Evolutionary conservation across 2,888 invertebrate genomes (phyloP).

Genomic region (Drosophila melanosoma): DNA sequence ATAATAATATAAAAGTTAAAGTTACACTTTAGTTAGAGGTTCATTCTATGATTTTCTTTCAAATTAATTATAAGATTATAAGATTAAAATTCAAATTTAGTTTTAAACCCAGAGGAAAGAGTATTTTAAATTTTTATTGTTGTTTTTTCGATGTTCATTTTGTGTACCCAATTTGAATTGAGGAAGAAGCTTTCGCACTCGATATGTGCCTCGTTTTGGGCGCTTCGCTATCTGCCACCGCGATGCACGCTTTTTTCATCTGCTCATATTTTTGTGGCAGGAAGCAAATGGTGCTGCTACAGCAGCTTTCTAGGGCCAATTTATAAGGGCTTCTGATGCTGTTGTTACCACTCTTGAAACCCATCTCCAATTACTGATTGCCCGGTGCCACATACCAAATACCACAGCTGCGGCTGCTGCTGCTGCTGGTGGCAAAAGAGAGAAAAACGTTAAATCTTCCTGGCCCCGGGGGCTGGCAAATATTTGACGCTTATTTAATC

Average conservation of each 20-base stretch:
- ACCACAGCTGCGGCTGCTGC: slow-evolving; percentile 3
- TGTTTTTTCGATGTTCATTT: too few species aligned
- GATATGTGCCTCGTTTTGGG: slow-evolving; percentile 35
- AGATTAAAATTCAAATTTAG: not conserved
- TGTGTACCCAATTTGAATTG: slow-evolving; percentile 20
- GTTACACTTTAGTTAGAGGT: not conserved
- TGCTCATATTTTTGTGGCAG: slow-evolving; percentile 59
- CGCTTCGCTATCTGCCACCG: slow-evolving; percentile 58
- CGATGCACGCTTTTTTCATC: slow-evolving; percentile 68
- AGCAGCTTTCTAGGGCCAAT: slow-evolving; percentile 40
- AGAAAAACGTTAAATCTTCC: slow-evolving; percentile 31
- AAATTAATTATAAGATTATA: not conserved
- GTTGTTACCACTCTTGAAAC: slow-evolving; percentile 33
- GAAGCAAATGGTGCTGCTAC: slow-evolving; percentile 34
- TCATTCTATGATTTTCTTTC: not conserved
- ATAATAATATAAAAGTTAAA: not conserved
- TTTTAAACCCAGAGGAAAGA: not conserved
- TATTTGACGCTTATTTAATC: slow-evolving; percentile 68
- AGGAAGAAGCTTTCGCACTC: slow-evolving; percentile 48
- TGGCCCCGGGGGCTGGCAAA: slow-evolving; percentile 56
- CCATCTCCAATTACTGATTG: slow-evolving; percentile 76
- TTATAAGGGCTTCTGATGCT: slow-evolving; percentile 35
- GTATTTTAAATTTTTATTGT: not conserved
- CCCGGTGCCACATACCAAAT: slow-evolving; percentile 49
- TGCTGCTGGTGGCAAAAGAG: slow-evolving; percentile 8